Conservation (phyloP, 1,140 invertebrate species). For the Pectinophora gossypiella region DNA sequence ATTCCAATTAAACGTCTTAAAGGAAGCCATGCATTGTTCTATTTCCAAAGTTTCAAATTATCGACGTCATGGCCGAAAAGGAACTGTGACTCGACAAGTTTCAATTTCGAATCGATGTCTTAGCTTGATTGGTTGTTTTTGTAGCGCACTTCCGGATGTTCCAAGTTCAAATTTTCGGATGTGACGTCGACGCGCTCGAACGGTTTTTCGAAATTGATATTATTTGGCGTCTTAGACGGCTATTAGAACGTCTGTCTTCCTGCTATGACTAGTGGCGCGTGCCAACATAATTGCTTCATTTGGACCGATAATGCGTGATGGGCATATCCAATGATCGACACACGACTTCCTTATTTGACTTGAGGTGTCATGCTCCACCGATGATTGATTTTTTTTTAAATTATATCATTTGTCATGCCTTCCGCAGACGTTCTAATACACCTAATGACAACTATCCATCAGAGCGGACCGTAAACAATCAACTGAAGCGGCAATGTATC, state of each 20-base stretch:
- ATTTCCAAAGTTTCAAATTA: slow-evolving; percentile 33
- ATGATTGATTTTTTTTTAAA: too few relatives aligned
- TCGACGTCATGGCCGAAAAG: slow-evolving; percentile 35
- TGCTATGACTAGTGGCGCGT: slow-evolving; percentile 57
- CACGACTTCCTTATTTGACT: slow-evolving; percentile 1
- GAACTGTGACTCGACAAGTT: slow-evolving; percentile 46
- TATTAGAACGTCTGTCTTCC: slow-evolving; percentile 70
- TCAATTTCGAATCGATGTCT: slow-evolving; percentile 49
- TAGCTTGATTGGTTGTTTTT: slow-evolving; percentile 66
- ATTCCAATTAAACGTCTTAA: slow-evolving; percentile 55
- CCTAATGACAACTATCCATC: slow-evolving; percentile 12
- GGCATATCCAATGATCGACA: slow-evolving; percentile 1
- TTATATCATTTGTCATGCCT: slow-evolving; percentile 1
- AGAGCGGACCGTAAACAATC: slow-evolving; percentile 26
- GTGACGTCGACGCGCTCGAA: slow-evolving; percentile 51
- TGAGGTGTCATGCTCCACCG: slow-evolving; percentile 26
- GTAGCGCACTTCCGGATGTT: slow-evolving; percentile 61
- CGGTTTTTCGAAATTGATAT: slow-evolving; percentile 65
- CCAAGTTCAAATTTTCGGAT: slow-evolving; percentile 27
- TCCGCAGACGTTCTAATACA: background rate
- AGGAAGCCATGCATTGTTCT: slow-evolving; percentile 38
- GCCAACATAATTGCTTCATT: slow-evolving; percentile 68
- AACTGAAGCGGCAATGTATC: slow-evolving; percentile 25
- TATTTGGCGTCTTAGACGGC: slow-evolving; percentile 56
- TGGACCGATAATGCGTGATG: slow-evolving; percentile 48